A percentile compares a stretch with the other conserved stretches of the same genome.
phyloP scores from a whole-genome alignment of 2,113 vertebrate species.

The Hypanus sabinus region DNA sequence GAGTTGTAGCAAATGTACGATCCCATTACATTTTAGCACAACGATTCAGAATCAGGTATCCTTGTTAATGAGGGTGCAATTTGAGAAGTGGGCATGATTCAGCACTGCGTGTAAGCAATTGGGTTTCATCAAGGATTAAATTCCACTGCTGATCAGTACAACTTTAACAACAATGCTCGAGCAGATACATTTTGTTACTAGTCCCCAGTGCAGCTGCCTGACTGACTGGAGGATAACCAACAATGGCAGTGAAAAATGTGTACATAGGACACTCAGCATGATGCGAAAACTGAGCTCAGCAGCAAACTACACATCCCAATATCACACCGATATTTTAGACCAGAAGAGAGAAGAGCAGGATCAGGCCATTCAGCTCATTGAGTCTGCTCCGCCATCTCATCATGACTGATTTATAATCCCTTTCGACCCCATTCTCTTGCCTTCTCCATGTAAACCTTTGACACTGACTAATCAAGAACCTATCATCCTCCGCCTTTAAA shows the following conservation, averaged over 20 bases:
- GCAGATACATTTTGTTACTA: background rate
- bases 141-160: background rate
- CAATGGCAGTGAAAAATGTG: background rate
- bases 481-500: no score
- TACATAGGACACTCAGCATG: background rate
- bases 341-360: no score
- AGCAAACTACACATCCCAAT: background rate
- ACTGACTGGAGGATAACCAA: background rate
- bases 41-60: slow-evolving; percentile 6
- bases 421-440: no score
- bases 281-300: background rate
- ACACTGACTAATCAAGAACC: no score
- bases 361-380: no score
- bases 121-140: background rate
- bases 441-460: no score
- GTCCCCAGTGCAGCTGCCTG: background rate
- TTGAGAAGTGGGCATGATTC: background rate
- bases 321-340: background rate
- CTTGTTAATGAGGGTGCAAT: background rate
- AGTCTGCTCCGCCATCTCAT: no score
- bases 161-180: background rate
- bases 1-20: no score
- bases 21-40: background rate
- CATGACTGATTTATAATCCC: no score
- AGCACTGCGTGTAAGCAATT: background rate